These are phyloP conservation scores for Cyclura pinguis DNA, from an alignment of 2,797 vertebrate species.

Conservation along the genomic window DNA sequence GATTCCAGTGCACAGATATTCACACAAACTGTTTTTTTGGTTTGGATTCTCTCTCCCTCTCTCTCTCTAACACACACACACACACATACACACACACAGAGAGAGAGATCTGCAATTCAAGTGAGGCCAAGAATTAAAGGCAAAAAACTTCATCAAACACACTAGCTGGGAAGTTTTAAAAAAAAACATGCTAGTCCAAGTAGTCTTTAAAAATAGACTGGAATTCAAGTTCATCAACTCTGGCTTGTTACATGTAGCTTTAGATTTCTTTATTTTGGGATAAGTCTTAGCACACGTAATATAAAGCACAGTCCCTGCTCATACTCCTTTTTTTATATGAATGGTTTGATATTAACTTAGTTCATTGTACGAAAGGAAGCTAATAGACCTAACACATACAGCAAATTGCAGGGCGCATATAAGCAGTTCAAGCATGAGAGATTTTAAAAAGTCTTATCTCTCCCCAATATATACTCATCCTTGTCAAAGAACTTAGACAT, in stretches of 20 bases:
- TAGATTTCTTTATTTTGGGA: slow-evolving; percentile 17
- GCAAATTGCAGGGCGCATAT: neutral
- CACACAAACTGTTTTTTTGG: neutral
- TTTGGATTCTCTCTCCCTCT: neutral
- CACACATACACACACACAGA: neutral
- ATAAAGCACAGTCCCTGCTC: neutral
- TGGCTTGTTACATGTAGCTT: slow-evolving; percentile 1
- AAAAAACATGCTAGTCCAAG: slow-evolving; percentile 7
- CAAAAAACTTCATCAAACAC: neutral
- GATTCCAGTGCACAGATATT: neutral
- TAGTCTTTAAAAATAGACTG: slow-evolving; percentile 2
- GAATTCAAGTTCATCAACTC: slow-evolving; percentile 26
- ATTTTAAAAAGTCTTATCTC: neutral
- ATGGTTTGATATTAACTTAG: neutral
- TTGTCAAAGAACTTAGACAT: neutral
- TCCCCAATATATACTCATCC: neutral
- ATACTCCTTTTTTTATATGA: neutral
- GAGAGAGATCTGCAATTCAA: slow-evolving; percentile 4
- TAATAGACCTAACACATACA: neutral
- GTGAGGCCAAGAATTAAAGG: neutral
- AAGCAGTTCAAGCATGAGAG: neutral
- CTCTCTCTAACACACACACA: neutral
- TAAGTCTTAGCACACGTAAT: neutral
- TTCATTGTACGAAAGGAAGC: neutral
- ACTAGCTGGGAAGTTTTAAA: slow-evolving; percentile 4